Evolutionary conservation across 2,797 vertebrate genomes (phyloP), one percentile per base, ranked within the genome.

Genomic region (Spheniscus humboldti): DNA sequence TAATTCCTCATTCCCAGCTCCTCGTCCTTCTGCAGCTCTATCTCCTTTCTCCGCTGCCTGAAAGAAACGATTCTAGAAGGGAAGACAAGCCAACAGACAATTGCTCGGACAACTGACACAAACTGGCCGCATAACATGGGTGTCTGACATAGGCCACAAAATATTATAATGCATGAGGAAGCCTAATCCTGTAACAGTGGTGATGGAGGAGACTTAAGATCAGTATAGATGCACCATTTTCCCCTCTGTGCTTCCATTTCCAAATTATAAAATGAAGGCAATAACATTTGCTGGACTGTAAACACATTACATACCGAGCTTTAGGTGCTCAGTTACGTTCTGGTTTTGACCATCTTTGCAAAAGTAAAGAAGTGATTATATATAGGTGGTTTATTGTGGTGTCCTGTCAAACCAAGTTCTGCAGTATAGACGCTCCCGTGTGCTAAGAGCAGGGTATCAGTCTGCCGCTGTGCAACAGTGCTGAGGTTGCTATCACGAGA

Each of bases 391-490:
- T 69, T 59, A 45, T 10, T 64, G 18, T 6, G 50, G 37, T 48
- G 17, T 47, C 10, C 53, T 48, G 28, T 67, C 81, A 55, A 35
- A 27, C 22, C 16, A 9, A 24, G 14, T 24, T 74, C 41, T 56
- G 31, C 39, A 27, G 41, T 8, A 31, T 2, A 17, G 48, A 10
- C n/a, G 39, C 19, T 62, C 43, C 62, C 11, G 0, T 4, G 43
- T 9, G 64, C 27, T 8, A 66, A 35, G 33, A 86, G n/a, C 14
- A 15, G 12, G 0, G 0, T 18, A 18, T 3, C 53, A 43, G 20
- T 16, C 15, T 35, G 16, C 56, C 3, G 2, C 59, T 31, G 33
- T 13, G 24, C 45, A 79, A 30, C 24, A 27, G 17, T 14, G 33
- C 45, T 67, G 53, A 57, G 52, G 37, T 12, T 53, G 41, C 72